Conservation (phyloP, 1,140 invertebrate genomes). For the Heliconius nattereri region DNA sequence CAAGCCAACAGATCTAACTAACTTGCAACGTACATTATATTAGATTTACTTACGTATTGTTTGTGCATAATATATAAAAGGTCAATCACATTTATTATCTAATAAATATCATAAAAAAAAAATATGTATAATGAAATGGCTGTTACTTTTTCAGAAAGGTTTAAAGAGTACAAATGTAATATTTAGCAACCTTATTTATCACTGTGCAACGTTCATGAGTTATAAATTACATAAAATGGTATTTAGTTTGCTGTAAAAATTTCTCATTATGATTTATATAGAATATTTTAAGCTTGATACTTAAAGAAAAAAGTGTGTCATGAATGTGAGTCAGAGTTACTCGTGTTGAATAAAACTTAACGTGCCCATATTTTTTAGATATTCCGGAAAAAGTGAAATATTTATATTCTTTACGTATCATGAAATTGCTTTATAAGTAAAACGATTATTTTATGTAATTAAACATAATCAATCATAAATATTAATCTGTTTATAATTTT, state of each 20-base stretch:
- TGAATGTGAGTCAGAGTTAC: conserved; percentile 28
- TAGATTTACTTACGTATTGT: too few relatives aligned
- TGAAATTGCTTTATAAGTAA: too few relatives aligned
- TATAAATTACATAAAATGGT: not conserved
- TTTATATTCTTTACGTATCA: too few relatives aligned
- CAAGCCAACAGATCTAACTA: too few relatives aligned
- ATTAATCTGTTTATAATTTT: too few relatives aligned
- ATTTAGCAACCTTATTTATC: not conserved
- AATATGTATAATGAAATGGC: too few relatives aligned
- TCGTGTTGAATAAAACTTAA: conserved; percentile 7
- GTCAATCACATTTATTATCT: too few relatives aligned
- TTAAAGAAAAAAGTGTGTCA: conserved; percentile 32
- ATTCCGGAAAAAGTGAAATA: not conserved
- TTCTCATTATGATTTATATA: conserved; percentile 15
- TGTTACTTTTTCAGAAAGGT: too few relatives aligned
- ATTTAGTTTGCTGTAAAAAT: conserved; percentile 1
- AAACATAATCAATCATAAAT: not conserved
- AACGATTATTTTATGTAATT: not conserved
- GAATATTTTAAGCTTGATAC: conserved; percentile 12
- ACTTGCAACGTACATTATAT: too few relatives aligned
- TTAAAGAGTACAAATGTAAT: not conserved
- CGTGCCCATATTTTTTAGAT: not conserved
- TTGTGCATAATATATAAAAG: too few relatives aligned
- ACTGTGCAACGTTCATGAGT: not conserved
- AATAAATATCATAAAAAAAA: too few relatives aligned